Base-by-base conservation (phyloP, 2,888 invertebrate species). In the Pteria penguin region DNA sequence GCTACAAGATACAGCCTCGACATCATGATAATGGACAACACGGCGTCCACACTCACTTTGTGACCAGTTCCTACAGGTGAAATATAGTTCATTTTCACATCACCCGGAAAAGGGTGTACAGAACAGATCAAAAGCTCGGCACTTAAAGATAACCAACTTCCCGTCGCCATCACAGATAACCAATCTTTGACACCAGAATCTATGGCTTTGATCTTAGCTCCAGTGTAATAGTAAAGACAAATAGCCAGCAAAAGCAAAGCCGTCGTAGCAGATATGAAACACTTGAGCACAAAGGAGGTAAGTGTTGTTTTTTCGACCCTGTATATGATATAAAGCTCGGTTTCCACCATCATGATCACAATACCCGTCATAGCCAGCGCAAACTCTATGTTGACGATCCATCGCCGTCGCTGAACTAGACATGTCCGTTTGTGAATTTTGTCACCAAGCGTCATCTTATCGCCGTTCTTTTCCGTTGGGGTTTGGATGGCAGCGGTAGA, bases 11-110 rank as follows among this genome's bases (percentile, higher is more conserved):
- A 89, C 24, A 89, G 74, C 2, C 89, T 55, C 24, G 84, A 76
- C 83, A 88, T 82, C 89, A 89, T 89, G 4, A 86, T 60, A 33
- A 88, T 86, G 1, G 89, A 89, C 52, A 88, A 75, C 18, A 88
- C 80, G 0, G 87, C 87, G 66, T 88, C 88, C 26, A 89, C 81
- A 55, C 86, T 85, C 5, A 82, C 85, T 54, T 73, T 69, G 24
- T 70, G 76, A 2, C 76, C 63, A 14, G 68, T 45, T 11, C 86
- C 86, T 1, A 18, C 60, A 1, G 83, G 84, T 14, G 87, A 79
- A 4, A 72, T 63, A 54, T 84, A 84, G 24, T 69, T 54, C 8
- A 86, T 76, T 66, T 78, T 77, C 27, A 87, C 61, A 55, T 88
- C 85, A 4, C 86, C 87, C 0, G 89, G 89, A 70, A 88, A 86